Evolutionary conservation across 1,140 invertebrate species (phyloP).

Genomic region (Drosophila grimshawi): DNA sequence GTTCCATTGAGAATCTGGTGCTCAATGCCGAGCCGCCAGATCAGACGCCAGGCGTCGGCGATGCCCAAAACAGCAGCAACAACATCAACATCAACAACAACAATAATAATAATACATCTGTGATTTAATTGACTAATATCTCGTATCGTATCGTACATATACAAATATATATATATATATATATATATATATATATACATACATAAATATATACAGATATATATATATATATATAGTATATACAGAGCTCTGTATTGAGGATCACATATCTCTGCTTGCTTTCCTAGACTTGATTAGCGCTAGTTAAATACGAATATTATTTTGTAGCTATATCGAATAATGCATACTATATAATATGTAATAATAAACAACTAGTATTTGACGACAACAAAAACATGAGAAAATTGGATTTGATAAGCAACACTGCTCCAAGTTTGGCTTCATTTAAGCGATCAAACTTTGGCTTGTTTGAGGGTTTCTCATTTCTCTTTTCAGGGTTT

Average conservation of each 20-base stretch:
- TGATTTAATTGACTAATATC: conserved; percentile 83
- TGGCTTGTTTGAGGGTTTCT: no score
- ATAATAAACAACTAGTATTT: conserved; percentile 40
- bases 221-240: not conserved
- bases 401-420: conserved; percentile 20
- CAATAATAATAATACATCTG: conserved; percentile 77
- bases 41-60: conserved; percentile 65
- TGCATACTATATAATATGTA: conserved; percentile 34
- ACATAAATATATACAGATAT: not conserved
- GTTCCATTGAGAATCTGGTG: conserved; percentile 86
- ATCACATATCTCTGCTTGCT: conserved; percentile 78
- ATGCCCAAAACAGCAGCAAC: not conserved
- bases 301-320: conserved; percentile 73
- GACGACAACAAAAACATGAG: conserved; percentile 12
- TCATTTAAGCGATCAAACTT: not conserved
- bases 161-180: conserved; percentile 4
- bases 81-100: conserved; percentile 18
- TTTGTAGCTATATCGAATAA: conserved; percentile 71
- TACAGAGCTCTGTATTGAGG: conserved; percentile 51
- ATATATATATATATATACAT: not conserved
- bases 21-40: conserved; percentile 86
- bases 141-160: conserved; percentile 35
- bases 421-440: conserved; percentile 8
- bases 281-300: conserved; percentile 79
- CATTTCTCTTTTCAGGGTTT: no score